Evolutionary conservation across 2,113 vertebrate genomes (phyloP).

Genomic region (Syngnathus floridae): DNA sequence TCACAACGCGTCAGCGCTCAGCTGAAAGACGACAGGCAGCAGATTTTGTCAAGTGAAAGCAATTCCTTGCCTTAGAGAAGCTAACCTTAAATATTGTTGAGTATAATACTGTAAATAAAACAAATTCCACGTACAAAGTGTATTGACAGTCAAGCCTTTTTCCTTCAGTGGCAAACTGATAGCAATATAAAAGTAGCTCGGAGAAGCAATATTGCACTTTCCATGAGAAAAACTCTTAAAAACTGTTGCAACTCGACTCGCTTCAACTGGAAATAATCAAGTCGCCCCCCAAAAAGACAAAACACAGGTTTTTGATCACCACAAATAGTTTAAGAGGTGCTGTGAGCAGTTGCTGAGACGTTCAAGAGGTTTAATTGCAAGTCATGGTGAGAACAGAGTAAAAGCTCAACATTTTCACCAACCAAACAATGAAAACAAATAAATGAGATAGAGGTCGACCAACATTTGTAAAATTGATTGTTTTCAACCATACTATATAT

Average conservation of each 20-base stretch:
- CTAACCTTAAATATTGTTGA: neutral
- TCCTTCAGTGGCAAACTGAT: constrained; percentile 24
- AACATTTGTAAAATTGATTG: neutral
- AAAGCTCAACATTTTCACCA: neutral
- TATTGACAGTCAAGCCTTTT: neutral
- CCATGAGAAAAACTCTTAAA: constrained; percentile 32
- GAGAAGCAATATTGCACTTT: constrained; percentile 14
- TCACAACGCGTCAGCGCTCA: constrained; percentile 14
- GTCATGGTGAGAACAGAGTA: neutral
- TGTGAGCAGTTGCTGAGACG: neutral
- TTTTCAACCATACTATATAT: neutral
- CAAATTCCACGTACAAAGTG: neutral
- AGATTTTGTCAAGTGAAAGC: constrained; percentile 11
- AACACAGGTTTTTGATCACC: constrained; percentile 51
- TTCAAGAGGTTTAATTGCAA: neutral
- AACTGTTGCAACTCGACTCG: constrained; percentile 22
- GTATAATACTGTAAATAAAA: neutral
- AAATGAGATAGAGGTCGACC: neutral
- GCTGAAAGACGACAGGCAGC: constrained; percentile 3
- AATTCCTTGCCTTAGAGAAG: neutral
- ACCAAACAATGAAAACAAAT: neutral
- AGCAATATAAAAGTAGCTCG: neutral
- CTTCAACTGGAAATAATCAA: constrained; percentile 38
- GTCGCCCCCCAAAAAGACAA: constrained; percentile 20
- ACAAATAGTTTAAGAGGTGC: constrained; percentile 47